Evolutionary conservation across 2,113 vertebrate species (phyloP).

Genomic region (Otocyon megalotis): DNA sequence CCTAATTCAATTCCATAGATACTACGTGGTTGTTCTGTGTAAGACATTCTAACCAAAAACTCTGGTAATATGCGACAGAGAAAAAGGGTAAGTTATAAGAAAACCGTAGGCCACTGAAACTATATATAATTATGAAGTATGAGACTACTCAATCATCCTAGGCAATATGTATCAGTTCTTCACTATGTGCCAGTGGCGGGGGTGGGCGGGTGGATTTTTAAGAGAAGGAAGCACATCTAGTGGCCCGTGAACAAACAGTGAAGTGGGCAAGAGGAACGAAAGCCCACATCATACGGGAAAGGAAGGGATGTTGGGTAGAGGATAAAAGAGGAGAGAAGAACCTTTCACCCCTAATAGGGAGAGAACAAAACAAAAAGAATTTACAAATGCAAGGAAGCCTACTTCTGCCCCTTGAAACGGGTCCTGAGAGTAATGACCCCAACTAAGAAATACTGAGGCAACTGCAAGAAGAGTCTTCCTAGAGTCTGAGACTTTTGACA

Average conservation of each 20-base stretch:
- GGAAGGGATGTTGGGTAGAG: background rate
- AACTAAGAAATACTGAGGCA: background rate
- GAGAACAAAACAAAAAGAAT: background rate
- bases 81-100: background rate
- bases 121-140: background rate
- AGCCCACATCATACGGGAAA: background rate
- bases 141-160: background rate
- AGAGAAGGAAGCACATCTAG: background rate
- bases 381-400: background rate
- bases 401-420: background rate
- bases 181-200: background rate
- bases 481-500: background rate
- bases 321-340: background rate
- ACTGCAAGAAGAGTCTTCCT: background rate
- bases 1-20: background rate
- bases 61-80: background rate
- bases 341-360: background rate
- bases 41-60: background rate
- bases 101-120: background rate
- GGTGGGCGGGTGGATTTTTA: background rate
- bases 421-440: background rate
- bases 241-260: background rate
- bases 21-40: background rate
- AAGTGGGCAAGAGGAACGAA: background rate
- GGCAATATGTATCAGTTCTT: background rate